phyloP scores from a whole-genome alignment of 2,113 vertebrate genomes.

The Corapipo altera region DNA sequence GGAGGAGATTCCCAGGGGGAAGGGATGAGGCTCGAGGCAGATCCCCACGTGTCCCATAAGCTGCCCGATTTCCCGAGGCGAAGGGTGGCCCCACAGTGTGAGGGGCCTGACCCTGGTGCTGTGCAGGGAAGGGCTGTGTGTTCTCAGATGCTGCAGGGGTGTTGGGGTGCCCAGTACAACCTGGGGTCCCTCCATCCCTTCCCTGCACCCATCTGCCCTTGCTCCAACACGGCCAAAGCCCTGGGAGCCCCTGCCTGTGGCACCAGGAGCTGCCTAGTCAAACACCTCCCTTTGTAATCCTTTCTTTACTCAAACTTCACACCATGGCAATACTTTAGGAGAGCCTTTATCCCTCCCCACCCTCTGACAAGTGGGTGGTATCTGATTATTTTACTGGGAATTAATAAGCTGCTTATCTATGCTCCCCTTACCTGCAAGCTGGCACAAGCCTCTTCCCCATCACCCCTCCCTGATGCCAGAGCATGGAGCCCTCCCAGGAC shows the following conservation, averaged over 20 bases:
- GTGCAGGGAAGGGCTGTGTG: background rate
- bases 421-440: background rate
- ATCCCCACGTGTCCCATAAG: background rate
- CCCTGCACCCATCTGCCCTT: rapidly evolving
- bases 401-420: background rate
- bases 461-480: background rate
- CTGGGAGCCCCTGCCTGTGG: rapidly evolving
- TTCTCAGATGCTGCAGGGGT: background rate
- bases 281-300: background rate
- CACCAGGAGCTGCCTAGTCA: rapidly evolving
- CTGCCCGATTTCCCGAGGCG: background rate
- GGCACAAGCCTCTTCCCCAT: background rate
- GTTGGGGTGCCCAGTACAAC: background rate
- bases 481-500: background rate
- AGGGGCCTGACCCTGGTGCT: background rate
- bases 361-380: background rate
- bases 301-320: background rate
- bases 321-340: background rate
- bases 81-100: background rate
- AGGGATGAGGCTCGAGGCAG: background rate
- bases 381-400: background rate
- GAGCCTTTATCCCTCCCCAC: background rate
- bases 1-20: constrained; percentile 54
- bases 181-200: background rate
- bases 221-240: rapidly evolving